Base-by-base conservation (phyloP, 2,113 vertebrate species). In the Lagopus leucura region DNA sequence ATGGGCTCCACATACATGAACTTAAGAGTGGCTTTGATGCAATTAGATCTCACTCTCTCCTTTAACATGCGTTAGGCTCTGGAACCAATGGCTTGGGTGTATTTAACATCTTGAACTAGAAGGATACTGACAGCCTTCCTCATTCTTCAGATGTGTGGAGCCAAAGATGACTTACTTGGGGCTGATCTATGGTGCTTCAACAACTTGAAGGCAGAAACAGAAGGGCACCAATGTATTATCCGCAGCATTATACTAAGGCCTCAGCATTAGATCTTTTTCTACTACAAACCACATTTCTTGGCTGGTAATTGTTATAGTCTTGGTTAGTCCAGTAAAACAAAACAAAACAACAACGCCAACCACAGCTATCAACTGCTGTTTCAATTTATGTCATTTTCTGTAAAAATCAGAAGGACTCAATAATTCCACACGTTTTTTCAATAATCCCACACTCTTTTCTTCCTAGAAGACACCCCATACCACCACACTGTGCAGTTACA, bases 1-100 rank as follows among this genome's bases (percentile, higher is more conserved):
- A 98, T 97, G 98, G 97, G 97, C 98, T 98, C 97, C 95, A 97
- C 97, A 98, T 98, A 98, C 97, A 97, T 98, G 98, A 98, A 97
- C 97, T 94, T 98, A 96, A 96, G 97, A 98, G 98, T 96, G 97
- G 95, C 96, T 98, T 96, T 98, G 98, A 98, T 98, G 97, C 96
- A 98, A 99, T 99, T 98, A 99, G 97, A 83, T 70, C 78, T 96
- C 98, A 98, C 97, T 96, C 97, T 97, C 97, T 96, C 96, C 97
- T 96, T 96, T 94, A 97, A 98, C 98, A 97, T 97, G 97, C 97
- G 97, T 95, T 95, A 88, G 86, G 92, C 92, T 93, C 89, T 52
- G 71, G 79, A 96, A 94, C 96, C 76, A 73, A 50, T 58, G 91
- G 83, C 90, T 81, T 78, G 74, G 52, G 80, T 58, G 88, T 69